phyloP scores from a whole-genome alignment of 2,113 vertebrate species.

The Brachypteracias leptosomus region DNA sequence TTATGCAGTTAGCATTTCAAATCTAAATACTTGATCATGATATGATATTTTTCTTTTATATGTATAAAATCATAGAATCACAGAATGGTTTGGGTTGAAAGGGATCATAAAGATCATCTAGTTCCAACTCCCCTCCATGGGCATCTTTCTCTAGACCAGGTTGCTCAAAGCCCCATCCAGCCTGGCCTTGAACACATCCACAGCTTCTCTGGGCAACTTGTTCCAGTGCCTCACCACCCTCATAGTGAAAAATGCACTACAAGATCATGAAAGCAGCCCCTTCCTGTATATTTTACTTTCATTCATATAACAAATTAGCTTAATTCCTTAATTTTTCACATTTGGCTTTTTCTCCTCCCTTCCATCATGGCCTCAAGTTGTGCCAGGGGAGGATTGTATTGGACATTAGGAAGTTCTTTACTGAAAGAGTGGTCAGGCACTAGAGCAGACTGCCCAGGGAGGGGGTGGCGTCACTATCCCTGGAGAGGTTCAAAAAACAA shows the following conservation, averaged over 20 bases:
- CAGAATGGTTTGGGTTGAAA: background rate
- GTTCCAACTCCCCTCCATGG: background rate
- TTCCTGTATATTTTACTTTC: background rate
- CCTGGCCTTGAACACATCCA: background rate
- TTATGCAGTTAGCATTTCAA: background rate
- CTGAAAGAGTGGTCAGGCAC: too few relatives aligned
- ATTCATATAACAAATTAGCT: background rate
- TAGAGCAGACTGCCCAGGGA: too few relatives aligned
- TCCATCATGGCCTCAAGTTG: too few relatives aligned
- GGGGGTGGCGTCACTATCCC: too few relatives aligned
- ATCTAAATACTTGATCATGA: background rate
- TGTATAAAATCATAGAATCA: background rate
- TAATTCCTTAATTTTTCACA: background rate
- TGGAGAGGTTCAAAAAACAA: too few relatives aligned
- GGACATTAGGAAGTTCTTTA: too few relatives aligned
- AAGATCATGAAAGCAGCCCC: background rate
- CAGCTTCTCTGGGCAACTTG: background rate
- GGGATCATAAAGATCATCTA: background rate
- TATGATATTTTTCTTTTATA: background rate
- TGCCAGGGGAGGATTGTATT: too few relatives aligned
- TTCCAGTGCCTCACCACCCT: background rate
- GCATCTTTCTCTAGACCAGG: background rate
- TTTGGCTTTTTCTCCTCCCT: background rate
- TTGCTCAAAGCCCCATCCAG: background rate
- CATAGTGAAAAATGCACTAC: background rate